A percentile compares a stretch with the other conserved stretches of the same genome.
Conservation (phyloP, 2,113 vertebrate species). For the Neolamprologus cancellatus region DNA sequence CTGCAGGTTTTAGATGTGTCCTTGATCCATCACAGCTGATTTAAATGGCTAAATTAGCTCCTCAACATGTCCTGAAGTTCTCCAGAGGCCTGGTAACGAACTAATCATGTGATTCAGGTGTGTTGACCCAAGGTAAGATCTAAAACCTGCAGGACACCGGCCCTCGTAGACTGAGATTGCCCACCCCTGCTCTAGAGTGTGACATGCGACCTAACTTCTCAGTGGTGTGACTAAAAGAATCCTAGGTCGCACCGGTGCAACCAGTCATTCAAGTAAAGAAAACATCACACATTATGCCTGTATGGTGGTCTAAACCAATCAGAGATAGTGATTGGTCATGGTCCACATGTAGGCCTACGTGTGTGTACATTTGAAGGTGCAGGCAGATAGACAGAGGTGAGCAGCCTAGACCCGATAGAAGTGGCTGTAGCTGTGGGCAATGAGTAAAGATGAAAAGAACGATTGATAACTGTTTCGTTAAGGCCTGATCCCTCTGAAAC, state of each 20-base stretch:
- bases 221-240: not conserved
- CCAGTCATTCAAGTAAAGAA: not conserved
- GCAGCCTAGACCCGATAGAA: not conserved
- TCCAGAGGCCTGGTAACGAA: too few relatives aligned
- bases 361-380: not conserved
- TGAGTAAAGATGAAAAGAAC: not conserved
- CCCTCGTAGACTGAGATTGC: too few relatives aligned
- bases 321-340: not conserved
- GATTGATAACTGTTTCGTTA: not conserved
- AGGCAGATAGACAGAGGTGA: not conserved
- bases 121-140: too few relatives aligned
- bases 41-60: too few relatives aligned
- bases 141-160: too few relatives aligned
- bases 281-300: not conserved
- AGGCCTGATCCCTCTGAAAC: not conserved
- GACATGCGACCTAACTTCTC: not conserved
- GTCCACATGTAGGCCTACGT: not conserved
- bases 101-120: too few relatives aligned
- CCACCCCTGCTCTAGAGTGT: not conserved
- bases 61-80: too few relatives aligned
- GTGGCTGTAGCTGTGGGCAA: not conserved
- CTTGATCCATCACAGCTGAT: too few relatives aligned
- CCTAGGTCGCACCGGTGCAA: not conserved
- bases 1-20: too few relatives aligned
- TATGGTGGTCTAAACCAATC: not conserved